Evolutionary conservation across 1,140 invertebrate species (phyloP).

Genomic region (Bilobella aurantiaca): DNA sequence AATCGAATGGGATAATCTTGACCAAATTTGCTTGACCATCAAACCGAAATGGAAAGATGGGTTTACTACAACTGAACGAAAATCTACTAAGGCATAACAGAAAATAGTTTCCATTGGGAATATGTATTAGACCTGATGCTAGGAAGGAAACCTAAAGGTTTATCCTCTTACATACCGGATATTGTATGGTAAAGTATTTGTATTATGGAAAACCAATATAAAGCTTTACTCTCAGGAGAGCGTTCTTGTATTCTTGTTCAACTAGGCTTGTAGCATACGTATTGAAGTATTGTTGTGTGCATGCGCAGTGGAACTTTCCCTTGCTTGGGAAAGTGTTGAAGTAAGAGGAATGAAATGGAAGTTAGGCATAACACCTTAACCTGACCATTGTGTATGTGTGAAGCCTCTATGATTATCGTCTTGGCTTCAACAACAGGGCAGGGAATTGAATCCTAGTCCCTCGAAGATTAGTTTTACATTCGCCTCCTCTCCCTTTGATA

Average conservation of each 20-base stretch:
- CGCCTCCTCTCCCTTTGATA: conserved; percentile 11
- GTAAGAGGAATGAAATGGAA: not conserved
- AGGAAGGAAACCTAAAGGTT: conserved; percentile 5
- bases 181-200: not conserved
- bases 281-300: not conserved
- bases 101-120: conserved; percentile 21
- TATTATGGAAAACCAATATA: conserved; percentile 8
- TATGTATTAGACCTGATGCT: conserved; percentile 12
- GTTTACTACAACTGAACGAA: no score
- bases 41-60: conserved; percentile 28
- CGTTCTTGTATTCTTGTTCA: not conserved
- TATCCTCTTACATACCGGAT: conserved; percentile 3
- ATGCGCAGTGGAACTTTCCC: not conserved
- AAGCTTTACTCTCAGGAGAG: not conserved
- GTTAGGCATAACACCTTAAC: not conserved
- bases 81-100: not conserved
- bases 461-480: conserved; percentile 36
- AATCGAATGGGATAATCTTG: conserved; percentile 35
- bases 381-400: conserved; percentile 8
- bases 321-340: not conserved
- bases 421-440: conserved; percentile 32
- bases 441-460: conserved; percentile 32
- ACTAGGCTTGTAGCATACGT: not conserved
- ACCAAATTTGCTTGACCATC: conserved; percentile 35
- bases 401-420: conserved; percentile 30